Evolutionary conservation across 2,113 vertebrate genomes (phyloP).

Genomic region (Mesitornis unicolor): DNA sequence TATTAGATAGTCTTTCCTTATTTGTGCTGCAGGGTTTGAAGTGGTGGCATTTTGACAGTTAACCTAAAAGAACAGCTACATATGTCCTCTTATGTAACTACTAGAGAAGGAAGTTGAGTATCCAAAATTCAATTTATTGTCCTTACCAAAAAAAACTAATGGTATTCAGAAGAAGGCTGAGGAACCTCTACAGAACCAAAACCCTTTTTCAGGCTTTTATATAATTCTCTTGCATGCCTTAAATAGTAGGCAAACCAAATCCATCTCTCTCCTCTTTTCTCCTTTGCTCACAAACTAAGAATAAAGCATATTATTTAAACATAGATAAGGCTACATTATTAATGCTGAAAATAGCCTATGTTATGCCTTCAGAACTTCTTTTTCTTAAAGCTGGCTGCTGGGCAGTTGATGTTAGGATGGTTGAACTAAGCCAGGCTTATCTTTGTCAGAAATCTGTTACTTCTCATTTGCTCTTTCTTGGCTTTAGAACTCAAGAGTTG

Average conservation of each 20-base stretch:
- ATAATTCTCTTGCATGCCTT: slow-evolving; percentile 10
- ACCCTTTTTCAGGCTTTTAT: neutral
- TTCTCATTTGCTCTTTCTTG: neutral
- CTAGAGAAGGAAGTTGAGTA: neutral
- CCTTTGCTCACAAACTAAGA: neutral
- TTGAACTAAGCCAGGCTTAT: neutral
- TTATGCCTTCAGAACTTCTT: neutral
- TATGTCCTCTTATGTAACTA: neutral
- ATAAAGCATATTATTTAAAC: neutral
- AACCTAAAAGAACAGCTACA: neutral
- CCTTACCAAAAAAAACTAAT: neutral
- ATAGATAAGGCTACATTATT: neutral
- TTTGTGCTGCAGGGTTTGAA: neutral
- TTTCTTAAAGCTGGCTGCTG: neutral
- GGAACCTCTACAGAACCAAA: neutral
- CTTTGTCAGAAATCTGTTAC: neutral
- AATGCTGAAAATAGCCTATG: neutral
- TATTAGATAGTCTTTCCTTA: neutral
- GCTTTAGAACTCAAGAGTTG: neutral
- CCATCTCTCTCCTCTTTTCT: neutral
- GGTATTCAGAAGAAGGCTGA: neutral
- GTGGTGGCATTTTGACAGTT: neutral
- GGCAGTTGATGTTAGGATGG: neutral
- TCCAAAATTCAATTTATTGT: neutral
- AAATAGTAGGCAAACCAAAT: neutral